Conservation (phyloP, 2,113 vertebrate genomes). For the Maccullochella peelii region DNA sequence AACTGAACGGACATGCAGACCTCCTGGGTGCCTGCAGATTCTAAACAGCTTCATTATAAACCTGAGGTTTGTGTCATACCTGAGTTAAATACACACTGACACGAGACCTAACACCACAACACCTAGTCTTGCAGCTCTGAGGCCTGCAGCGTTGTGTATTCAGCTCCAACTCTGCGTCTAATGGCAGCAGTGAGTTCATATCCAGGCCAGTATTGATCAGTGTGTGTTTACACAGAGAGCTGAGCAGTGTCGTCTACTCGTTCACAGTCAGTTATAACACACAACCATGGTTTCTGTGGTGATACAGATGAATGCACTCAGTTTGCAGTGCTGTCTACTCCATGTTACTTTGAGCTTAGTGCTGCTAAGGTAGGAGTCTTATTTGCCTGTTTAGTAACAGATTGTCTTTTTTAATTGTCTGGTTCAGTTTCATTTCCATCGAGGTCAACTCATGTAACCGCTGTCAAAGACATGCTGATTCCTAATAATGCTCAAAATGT, state of each 20-base stretch:
- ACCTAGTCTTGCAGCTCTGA: neutral
- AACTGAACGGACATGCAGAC: neutral
- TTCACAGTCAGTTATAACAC: slow-evolving; percentile 42
- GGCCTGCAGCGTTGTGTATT: slow-evolving; percentile 12
- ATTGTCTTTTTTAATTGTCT: neutral
- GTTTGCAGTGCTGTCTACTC: slow-evolving; percentile 39
- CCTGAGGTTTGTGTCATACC: neutral
- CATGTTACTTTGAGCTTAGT: slow-evolving; percentile 36
- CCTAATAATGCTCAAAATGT: neutral
- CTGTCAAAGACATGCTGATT: slow-evolving; percentile 1
- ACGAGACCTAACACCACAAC: neutral
- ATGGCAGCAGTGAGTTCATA: slow-evolving; percentile 49
- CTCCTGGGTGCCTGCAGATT: neutral
- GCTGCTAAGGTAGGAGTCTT: slow-evolving; percentile 68
- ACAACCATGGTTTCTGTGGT: slow-evolving; percentile 63
- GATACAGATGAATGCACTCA: slow-evolving; percentile 13
- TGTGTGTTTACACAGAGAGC: slow-evolving; percentile 66
- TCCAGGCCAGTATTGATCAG: slow-evolving; percentile 68
- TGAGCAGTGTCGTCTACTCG: slow-evolving; percentile 21
- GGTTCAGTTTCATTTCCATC: neutral
- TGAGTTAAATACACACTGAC: neutral
- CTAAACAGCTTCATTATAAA: neutral
- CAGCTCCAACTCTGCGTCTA: slow-evolving; percentile 29
- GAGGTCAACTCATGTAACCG: neutral
- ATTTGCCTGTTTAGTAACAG: neutral